phyloP scores from a whole-genome alignment of 2,797 vertebrate species.

The Brotula barbata region DNA sequence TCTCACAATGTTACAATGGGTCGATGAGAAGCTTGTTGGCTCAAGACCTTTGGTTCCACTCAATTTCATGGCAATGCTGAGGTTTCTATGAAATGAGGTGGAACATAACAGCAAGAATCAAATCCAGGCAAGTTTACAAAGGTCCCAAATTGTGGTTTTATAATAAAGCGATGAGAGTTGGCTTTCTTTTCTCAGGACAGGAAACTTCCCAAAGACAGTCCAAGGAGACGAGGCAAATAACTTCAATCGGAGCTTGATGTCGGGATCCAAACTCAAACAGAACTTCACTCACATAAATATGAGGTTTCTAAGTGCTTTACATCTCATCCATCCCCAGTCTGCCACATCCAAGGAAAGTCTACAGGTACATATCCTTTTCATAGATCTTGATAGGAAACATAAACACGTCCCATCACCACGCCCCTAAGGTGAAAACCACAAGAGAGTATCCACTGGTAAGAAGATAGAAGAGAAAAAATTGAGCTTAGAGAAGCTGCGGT shows the following conservation, averaged over 20 bases:
- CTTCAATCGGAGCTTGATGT: slow-evolving; percentile 11
- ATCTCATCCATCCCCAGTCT: slow-evolving; percentile 20
- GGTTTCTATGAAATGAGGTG: slow-evolving; percentile 26
- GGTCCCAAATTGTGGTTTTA: slow-evolving; percentile 56
- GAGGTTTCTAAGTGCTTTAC: slow-evolving; percentile 24
- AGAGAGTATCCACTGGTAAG: slow-evolving; percentile 50
- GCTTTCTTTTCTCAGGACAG: slow-evolving; percentile 1
- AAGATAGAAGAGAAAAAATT: slow-evolving; percentile 33
- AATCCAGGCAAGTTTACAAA: slow-evolving; percentile 59
- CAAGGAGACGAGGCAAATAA: slow-evolving; percentile 21
- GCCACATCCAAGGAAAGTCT: slow-evolving; percentile 35
- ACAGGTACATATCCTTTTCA: slow-evolving; percentile 46
- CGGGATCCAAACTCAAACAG: slow-evolving; percentile 29
- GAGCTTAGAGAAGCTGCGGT: slow-evolving; percentile 52
- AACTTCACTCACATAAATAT: slow-evolving; percentile 34
- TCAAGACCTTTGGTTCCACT: slow-evolving; percentile 67
- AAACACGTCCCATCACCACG: slow-evolving; percentile 25
- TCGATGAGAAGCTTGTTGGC: slow-evolving; percentile 39
- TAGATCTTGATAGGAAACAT: slow-evolving; percentile 50
- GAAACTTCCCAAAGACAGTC: slow-evolving; percentile 38
- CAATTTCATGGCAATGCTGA: slow-evolving; percentile 53
- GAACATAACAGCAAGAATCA: slow-evolving; percentile 50
- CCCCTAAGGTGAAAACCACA: slow-evolving; percentile 51
- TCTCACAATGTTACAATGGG: slow-evolving; percentile 42
- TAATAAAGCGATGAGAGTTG: slow-evolving; percentile 52